Base-by-base conservation (phyloP, 2,888 invertebrate genomes). In the Sphecodes monilicornis region DNA sequence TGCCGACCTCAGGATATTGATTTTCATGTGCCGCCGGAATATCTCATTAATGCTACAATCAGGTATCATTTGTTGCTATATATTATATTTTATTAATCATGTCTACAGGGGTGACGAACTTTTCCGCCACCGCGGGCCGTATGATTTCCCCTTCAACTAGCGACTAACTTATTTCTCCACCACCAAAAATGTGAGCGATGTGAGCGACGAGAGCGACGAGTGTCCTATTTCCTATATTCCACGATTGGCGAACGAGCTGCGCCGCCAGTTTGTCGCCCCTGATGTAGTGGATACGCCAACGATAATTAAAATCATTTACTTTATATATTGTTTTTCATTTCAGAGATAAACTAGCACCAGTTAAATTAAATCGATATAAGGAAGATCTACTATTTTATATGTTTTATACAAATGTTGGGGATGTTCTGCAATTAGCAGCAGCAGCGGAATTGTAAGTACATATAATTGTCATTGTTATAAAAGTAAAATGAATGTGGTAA, bases 1-100 rank as follows among this genome's bases (percentile, higher is more conserved):
- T 99, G 99, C 96, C 97, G 99, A 96, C 98, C 99, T 92, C 99
- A 99, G 96, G 99, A 99, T 95, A 98, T 99, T 95, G 99, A 99
- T 96, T 99, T 98, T 96, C 98, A 98, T 95, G 99, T 99, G 95
- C 99, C 99, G 94, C 98, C 98, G 89, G 99, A 99, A 96, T 99
- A 99, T 96, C 97, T 99, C 95, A 99, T 99, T 95, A 99, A 99
- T 95, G 97, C 98, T 92, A 97, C 98, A 94, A 99, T 99, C 95
- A 96, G 97, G 96, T 96, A 94, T 89, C 64, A 36, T 73, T 68
- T 73, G 36, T 39, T 36, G 26, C 18, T 73, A 60, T 11, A 6
- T 36, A n/a, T 43, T 8, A 16, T 36, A 69, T 41, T 71, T 18
- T 70, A n/a, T 22, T n/a, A 10, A n/a, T n/a, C 4, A 43, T 41